These are phyloP conservation scores for Temnothorax longispinosus DNA, from an alignment of 1,140 invertebrate species.

Conservation along the genomic window DNA sequence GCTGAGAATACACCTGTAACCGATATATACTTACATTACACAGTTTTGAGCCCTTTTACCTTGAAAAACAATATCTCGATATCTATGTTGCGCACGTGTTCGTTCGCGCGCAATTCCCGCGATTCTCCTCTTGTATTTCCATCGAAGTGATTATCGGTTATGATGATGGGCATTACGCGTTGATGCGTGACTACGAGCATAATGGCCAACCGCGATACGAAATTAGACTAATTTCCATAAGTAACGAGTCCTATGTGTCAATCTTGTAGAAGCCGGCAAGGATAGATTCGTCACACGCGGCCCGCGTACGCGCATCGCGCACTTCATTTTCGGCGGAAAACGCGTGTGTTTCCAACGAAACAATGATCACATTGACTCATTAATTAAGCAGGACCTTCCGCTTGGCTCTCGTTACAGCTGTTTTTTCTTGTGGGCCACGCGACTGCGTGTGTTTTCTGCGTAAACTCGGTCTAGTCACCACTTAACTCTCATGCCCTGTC, in stretches of 20 bases:
- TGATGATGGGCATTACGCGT: slow-evolving; percentile 58
- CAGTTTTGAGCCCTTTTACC: slow-evolving; percentile 21
- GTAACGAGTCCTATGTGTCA: slow-evolving; percentile 55
- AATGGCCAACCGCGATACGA: slow-evolving; percentile 46
- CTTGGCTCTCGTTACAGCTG: slow-evolving; percentile 11
- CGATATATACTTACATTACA: background rate
- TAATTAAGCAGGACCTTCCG: slow-evolving; percentile 59
- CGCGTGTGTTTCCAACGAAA: slow-evolving; percentile 63
- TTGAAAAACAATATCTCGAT: slow-evolving; percentile 51
- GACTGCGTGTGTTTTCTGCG: slow-evolving; percentile 64
- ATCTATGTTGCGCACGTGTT: slow-evolving; percentile 3
- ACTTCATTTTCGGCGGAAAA: slow-evolving; percentile 67
- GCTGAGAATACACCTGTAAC: background rate
- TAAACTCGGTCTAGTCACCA: slow-evolving; percentile 74
- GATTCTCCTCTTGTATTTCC: slow-evolving; percentile 60
- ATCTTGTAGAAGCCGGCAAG: slow-evolving; percentile 34
- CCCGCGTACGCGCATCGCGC: background rate
- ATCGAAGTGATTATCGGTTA: slow-evolving; percentile 65
- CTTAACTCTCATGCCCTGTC: slow-evolving; percentile 59
- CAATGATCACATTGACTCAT: slow-evolving; percentile 75
- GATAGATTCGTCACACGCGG: slow-evolving; percentile 61
- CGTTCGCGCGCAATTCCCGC: slow-evolving; percentile 54
- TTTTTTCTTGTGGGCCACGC: slow-evolving; percentile 29
- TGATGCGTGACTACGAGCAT: slow-evolving; percentile 53
- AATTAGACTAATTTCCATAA: slow-evolving; percentile 70